Evolutionary conservation across 2,113 vertebrate species (phyloP), one percentile per base, ranked within the genome.

Genomic region (Scolopax mira): DNA sequence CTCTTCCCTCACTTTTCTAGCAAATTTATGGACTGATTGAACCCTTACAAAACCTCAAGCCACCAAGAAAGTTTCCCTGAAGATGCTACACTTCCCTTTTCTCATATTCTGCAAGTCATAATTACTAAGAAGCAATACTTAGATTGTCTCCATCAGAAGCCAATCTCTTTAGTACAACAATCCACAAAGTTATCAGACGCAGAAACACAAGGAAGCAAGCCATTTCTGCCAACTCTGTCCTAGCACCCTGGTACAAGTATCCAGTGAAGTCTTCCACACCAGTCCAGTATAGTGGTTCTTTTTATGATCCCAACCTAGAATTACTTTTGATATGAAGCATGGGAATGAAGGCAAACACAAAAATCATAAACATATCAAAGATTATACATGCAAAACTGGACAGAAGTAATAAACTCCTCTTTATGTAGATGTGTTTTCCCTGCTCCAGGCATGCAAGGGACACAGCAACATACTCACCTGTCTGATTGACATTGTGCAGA

Each of bases 401-500:
- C 30, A 78, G 37, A 15, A 72, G 52, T 18, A 54, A 31, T 4
- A 55, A 46, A 21, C 19, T 72, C 39, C 42, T 81, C 51, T 37
- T 90, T 27, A 31, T 11, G 9, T 27, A 51, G 13, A 52, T 15
- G 16, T 22, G 28, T 31, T 44, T 87, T 81, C 31, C 39, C 35
- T 71, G n/a, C 44, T 65, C 25, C 73, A 75, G 37, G 39, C 8
- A 24, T 1, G 7, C 7, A 70, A 21, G 16, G 62, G 52, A 65
- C 28, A 75, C 13, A 8, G 44, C 49, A 25, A 10, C 3, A 44
- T 25, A 89, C 97, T 97, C 98, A 99, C 99, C 98, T 99, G 99
- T 95, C 99, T 98, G 95, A 99, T 99, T 7, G 99, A 99, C 99
- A 99, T 99, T 24, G 99, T 99, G 96, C 99, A 99, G 66, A 99